Conservation (phyloP, 2,888 invertebrate species). For the Thecophora atra region DNA sequence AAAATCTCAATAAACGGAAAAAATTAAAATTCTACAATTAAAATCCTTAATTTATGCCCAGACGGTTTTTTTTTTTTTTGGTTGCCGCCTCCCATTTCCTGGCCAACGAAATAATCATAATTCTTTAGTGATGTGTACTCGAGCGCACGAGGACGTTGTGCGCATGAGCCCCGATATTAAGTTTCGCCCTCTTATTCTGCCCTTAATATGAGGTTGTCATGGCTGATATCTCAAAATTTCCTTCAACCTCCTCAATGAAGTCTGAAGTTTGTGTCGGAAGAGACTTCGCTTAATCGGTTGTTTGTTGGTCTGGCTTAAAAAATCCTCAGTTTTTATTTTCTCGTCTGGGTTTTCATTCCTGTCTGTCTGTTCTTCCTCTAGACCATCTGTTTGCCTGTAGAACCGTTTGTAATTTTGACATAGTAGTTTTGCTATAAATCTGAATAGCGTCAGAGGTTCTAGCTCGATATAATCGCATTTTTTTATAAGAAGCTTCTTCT, state of each 20-base stretch:
- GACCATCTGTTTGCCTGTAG: background rate
- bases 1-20: background rate
- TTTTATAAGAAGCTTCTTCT: too few species aligned
- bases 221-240: conserved; percentile 17
- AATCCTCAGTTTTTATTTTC: background rate
- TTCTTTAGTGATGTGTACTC: conserved; percentile 31
- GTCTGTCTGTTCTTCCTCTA: conserved; percentile 14
- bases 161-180: conserved; percentile 35
- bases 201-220: conserved; percentile 29
- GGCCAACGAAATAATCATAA: conserved; percentile 21
- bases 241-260: background rate
- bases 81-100: conserved; percentile 38
- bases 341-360: background rate
- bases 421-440: background rate
- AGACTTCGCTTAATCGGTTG: background rate
- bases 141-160: conserved; percentile 27
- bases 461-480: too few species aligned
- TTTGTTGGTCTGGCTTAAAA: background rate
- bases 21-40: background rate
- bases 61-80: conserved; percentile 34
- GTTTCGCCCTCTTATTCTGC: conserved; percentile 34
- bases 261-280: too few species aligned
- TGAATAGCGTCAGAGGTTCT: too few species aligned
- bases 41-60: conserved; percentile 42
- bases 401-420: background rate